These are phyloP conservation scores for Sarcophaga rosellei DNA, from an alignment of 2,888 invertebrate species.

Conservation along the genomic window DNA sequence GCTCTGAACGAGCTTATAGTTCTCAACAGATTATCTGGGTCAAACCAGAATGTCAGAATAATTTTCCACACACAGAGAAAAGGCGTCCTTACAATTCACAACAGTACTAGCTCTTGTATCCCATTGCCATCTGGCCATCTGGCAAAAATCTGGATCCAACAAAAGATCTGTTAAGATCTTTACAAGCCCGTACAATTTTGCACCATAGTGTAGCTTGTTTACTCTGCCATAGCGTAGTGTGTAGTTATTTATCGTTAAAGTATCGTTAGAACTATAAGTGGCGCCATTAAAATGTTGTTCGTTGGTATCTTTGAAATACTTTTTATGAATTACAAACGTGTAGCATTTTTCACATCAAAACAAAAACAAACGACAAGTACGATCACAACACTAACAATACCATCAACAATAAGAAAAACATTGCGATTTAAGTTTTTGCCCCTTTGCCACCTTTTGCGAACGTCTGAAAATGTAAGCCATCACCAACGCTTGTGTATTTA, in stretches of 20 bases:
- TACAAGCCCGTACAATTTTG: no score
- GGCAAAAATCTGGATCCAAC: no score
- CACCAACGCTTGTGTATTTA: background rate
- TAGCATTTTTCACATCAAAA: constrained; percentile 57
- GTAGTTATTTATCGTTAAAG: constrained; percentile 49
- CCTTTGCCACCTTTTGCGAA: background rate
- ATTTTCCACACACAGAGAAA: no score
- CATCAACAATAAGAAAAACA: background rate
- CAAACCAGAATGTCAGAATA: no score
- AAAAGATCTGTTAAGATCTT: no score
- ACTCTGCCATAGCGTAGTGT: background rate
- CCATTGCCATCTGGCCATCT: no score
- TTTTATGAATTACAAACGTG: constrained; percentile 67
- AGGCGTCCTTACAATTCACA: no score
- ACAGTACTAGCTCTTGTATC: no score
- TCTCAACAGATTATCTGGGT: no score
- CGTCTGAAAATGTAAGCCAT: constrained; percentile 4
- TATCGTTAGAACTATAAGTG: constrained; percentile 67
- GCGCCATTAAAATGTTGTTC: constrained; percentile 66
- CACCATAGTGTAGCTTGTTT: background rate
- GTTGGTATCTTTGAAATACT: constrained; percentile 58
- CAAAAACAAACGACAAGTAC: background rate
- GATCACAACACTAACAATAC: constrained; percentile 11
- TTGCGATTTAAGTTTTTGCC: constrained; percentile 22
- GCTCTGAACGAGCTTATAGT: no score